Evolutionary conservation across 2,113 vertebrate species (phyloP), one percentile per base, ranked within the genome.

Genomic region (Pomatostomus ruficeps): DNA sequence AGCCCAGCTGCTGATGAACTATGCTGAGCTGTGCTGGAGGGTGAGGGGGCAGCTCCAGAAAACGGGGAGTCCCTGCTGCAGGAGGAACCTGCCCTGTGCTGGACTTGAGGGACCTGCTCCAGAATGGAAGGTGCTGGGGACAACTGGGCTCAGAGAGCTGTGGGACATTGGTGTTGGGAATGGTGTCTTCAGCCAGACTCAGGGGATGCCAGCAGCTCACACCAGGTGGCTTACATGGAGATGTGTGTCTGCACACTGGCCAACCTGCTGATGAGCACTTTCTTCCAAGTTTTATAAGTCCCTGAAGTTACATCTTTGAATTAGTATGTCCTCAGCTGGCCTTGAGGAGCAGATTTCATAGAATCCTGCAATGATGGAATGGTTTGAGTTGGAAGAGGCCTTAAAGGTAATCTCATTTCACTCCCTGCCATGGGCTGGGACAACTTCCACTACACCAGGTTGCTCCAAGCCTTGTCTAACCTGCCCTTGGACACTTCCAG

Each of bases 1-100:
- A 83, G 63, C 51, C 24, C 35, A 31, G 11, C 29, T 43, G 40
- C 67, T 85, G 90, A 16, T 49, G 42, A 7, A 70, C 46, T 15
- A 1, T 0, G 0, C 40, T 45, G 51, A 40, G 7, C 74, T 78
- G 40, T n/a, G 66, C 24, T 66, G 43, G 46, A 67, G 65, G 40
- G 28, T 49, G 25, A 36, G 28, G 6, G 42, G 51, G 36, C 40
- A 85, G 28, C 45, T 81, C 33, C 65, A 45, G 42, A 70, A 51
- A 65, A 21, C 9, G 40, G 48, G 43, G 38, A 88, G 21, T 19
- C 16, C 29, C 29, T 66, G 51, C 46, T 87, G 43, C 77, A 66
- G 65, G 43, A 43, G 51, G 48, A 81, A 8, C 29, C 31, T 54
- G 38, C 23, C 16, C 42, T 15, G 1, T 14, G 16, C 63, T 77